Conservation (phyloP, 1,140 invertebrate species). For the Drosophila setifemur region DNA sequence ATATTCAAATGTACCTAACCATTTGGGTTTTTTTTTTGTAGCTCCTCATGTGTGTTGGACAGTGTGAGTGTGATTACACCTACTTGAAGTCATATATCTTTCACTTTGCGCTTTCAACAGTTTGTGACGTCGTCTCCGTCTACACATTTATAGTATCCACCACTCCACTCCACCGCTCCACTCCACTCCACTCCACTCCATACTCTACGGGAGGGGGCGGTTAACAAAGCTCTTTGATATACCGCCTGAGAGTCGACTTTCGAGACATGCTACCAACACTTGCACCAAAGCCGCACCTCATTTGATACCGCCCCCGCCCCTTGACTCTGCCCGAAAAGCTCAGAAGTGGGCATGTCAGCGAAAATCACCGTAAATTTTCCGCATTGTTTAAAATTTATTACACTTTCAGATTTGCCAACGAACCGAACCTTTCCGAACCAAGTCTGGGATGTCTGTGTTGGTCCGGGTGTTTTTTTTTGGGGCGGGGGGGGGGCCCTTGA, state of each 20-base stretch:
- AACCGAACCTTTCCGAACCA: slow-evolving; percentile 1
- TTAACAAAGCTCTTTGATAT: slow-evolving; percentile 75
- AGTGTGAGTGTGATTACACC: slow-evolving; percentile 71
- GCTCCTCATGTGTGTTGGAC: slow-evolving; percentile 20
- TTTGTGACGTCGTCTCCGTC: slow-evolving; percentile 70
- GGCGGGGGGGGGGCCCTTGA: slow-evolving; percentile 29
- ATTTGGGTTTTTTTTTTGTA: background rate
- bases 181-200: slow-evolving; percentile 12
- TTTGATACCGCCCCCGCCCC: slow-evolving; percentile 12
- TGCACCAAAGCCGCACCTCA: slow-evolving; percentile 1
- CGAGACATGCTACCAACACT: slow-evolving; percentile 67
- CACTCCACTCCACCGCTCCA: slow-evolving; percentile 1
- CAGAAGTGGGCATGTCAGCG: slow-evolving; percentile 79
- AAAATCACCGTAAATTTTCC: slow-evolving; percentile 81
- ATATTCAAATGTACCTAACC: background rate
- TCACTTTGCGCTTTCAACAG: slow-evolving; percentile 80
- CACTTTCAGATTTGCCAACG: slow-evolving; percentile 72
- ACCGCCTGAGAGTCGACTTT: slow-evolving; percentile 60
- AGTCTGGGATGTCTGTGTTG: background rate
- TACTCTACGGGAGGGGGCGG: slow-evolving; percentile 36
- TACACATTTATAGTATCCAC: slow-evolving; percentile 58
- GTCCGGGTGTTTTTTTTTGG: slow-evolving; percentile 3
- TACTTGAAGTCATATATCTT: slow-evolving; percentile 81
- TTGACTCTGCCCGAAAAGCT: slow-evolving; percentile 50
- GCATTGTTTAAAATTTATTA: slow-evolving; percentile 81